Base-by-base conservation (phyloP, 2,797 vertebrate species). In the Spondyliosoma cantharus region DNA sequence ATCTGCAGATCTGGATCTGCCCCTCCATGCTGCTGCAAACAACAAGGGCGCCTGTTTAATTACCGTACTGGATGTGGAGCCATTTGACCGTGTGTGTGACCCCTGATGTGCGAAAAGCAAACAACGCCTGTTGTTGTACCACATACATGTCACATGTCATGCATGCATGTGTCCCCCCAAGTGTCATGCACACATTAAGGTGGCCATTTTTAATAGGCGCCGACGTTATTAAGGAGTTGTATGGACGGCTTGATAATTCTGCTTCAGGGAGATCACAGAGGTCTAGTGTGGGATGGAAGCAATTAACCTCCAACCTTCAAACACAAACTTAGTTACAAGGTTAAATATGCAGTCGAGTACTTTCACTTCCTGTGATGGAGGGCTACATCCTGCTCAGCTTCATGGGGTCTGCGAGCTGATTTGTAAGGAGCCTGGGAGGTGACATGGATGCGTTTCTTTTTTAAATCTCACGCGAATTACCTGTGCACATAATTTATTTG, bases 321-420 rank as follows among this genome's bases (percentile, higher is more conserved):
- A 48, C 15, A 25, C 24, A 37, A 37, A 37, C 2, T 37, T 9
- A 48, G 17, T 65, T 43, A 70, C 48, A 53, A 72, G 60, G 54
- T 68, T 75, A 59, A 85, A 22, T 37, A 25, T 72, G 56, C 25
- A 58, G 67, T 7, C 32, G 67, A 42, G 58, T n/a, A 60, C 62
- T 62, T 37, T 16, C 13, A 14, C 48, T 66, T 83, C 42, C 77
- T 70, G 50, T 58, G 67, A 59, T 81, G 76, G 71, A 84, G 27
- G 69, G 80, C 77, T 58, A 57, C 62, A 74, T 77, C 66, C 59
- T 27, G 37, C 62, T 85, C 76, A 83, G 53, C 50, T 37, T 90
- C 82, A 89, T 84, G 49, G 24, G 56, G 27, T 82, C 32, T 32
- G 32, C 32, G 6, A 37, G 32, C 32, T 37, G 32, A 37, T 37